These are phyloP conservation scores for Ctenosaura bakeri DNA, from an alignment of 2,797 vertebrate species.

Conservation along the genomic window DNA sequence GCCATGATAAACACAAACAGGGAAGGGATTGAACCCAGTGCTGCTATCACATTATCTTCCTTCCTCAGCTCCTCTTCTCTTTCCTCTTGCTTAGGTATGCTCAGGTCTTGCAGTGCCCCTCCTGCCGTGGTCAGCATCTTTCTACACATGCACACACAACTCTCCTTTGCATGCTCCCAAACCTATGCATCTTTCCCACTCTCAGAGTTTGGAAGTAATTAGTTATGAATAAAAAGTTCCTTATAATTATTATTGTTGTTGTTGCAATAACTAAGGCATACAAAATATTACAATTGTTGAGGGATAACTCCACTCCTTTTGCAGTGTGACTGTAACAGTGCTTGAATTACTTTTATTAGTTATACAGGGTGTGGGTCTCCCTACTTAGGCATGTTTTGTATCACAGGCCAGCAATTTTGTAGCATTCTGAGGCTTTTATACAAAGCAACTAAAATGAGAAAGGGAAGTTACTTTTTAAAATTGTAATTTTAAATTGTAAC, in stretches of 20 bases:
- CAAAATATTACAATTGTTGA: too few relatives aligned
- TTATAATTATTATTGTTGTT: neutral
- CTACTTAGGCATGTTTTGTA: neutral
- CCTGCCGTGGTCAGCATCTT: neutral
- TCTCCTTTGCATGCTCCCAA: neutral
- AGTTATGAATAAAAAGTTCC: neutral
- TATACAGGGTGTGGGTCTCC: neutral
- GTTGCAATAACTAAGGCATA: too few relatives aligned
- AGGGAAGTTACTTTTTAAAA: too few relatives aligned
- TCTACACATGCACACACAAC: neutral
- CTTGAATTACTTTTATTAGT: neutral
- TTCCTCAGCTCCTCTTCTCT: neutral
- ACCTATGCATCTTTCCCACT: conserved; percentile 2
- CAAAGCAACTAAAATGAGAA: too few relatives aligned
- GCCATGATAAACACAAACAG: neutral
- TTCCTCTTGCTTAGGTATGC: neutral
- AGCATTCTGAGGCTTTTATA: too few relatives aligned
- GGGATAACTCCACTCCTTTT: neutral
- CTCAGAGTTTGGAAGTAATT: neutral
- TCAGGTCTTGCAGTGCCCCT: neutral
- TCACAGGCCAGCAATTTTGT: too few relatives aligned
- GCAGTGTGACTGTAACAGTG: neutral
- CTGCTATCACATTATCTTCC: neutral
- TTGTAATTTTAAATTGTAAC: too few relatives aligned
- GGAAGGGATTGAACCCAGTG: conserved; percentile 5